Evolutionary conservation across 2,797 vertebrate species (phyloP).

Genomic region (Enteromius thamalakanensis): DNA sequence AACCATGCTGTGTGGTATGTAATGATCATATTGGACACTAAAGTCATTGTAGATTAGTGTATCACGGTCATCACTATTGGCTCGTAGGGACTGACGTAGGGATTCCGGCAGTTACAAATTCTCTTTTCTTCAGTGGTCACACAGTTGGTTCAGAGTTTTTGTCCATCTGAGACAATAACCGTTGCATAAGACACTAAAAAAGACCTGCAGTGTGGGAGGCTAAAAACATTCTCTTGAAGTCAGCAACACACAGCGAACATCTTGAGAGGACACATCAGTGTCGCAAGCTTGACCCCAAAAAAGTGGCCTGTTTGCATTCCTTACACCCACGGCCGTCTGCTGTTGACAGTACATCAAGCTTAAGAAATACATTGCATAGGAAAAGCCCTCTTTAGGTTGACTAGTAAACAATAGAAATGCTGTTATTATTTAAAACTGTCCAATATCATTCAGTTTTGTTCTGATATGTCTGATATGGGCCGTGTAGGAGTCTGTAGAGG

Average conservation of each 20-base stretch:
- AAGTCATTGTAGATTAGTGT: not conserved
- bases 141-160: conserved; percentile 13
- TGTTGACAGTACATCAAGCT: conserved; percentile 49
- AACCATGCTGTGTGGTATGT: conserved; percentile 95
- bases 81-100: not conserved
- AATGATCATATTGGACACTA: not conserved
- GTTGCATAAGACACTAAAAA: conserved; percentile 41
- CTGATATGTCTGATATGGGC: conserved; percentile 15
- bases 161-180: conserved; percentile 10
- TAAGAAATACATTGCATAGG: conserved; percentile 29
- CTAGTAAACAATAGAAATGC: conserved; percentile 24
- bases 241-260: conserved; percentile 60
- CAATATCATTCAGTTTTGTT: conserved; percentile 21
- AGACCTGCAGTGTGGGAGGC: conserved; percentile 45
- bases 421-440: conserved; percentile 36
- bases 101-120: not conserved
- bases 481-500: not conserved
- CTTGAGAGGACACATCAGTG: conserved; percentile 56
- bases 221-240: conserved; percentile 42
- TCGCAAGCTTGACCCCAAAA: conserved; percentile 51
- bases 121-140: not conserved
- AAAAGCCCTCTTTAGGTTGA: conserved; percentile 1
- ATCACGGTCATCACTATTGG: conserved; percentile 2
- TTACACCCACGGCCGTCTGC: conserved; percentile 36
- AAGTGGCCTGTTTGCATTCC: conserved; percentile 52